Evolutionary conservation across 2,888 invertebrate species (phyloP), one percentile per base, ranked within the genome.

Genomic region (Colletes collaris): DNA sequence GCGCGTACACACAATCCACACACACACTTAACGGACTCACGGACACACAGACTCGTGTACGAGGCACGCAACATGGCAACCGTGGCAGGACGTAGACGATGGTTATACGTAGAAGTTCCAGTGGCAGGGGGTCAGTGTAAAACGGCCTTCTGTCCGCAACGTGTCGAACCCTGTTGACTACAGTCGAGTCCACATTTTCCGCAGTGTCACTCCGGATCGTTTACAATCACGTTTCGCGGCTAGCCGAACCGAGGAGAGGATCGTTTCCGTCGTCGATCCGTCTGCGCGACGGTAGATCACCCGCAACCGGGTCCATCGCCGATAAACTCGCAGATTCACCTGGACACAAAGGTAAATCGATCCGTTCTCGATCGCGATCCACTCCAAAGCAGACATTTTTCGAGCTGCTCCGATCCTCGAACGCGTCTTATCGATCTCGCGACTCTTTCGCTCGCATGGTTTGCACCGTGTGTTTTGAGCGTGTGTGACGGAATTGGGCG

Each of bases 121-220:
- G 87, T 82, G 82, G 87, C 87, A 87, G 89, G 89, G 88, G 87
- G 89, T 89, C 92, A 92, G 92, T 92, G 88, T 90, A 91, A 92
- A 90, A 89, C 91, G 89, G 91, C 90, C 91, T 90, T 91, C 89
- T 92, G 91, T 79, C 88, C 84, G 90, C 80, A 79, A 77, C 83
- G 83, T 85, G 76, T 86, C 87, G 86, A 77, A 80, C 77, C 56
- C 49, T 56, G 63, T 77, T 27, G 16, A 40, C 49, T 44, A 56
- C n/a, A 56, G 52, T 53, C 72, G 59, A 72, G 66, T 35, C 49
- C 49, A 46, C 7, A 68, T 69, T 73, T 70, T 71, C 73, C 71
- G 65, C 56, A 19, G 67, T 75, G 69, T 64, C 65, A 68, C 55
- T n/a, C 2, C 27, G 11, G 27, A 40, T 55, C 79, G 67, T 79